Percentiles rank a stretch among this genome's conserved stretches.
Conservation (phyloP, 2,113 vertebrate species). For the Equus przewalskii region DNA sequence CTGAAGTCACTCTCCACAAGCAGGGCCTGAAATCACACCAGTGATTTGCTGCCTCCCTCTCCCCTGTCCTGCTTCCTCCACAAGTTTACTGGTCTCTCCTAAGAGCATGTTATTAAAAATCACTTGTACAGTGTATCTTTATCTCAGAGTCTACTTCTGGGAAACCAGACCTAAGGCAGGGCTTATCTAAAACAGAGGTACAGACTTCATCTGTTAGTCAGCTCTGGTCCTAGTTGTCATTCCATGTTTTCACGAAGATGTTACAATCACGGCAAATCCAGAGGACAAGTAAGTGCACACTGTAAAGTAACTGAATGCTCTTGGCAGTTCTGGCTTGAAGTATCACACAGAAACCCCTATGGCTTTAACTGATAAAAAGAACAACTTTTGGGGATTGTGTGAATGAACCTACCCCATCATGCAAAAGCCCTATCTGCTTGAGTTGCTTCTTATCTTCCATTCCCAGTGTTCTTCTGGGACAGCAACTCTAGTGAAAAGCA, state of each 20-base stretch:
- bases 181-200: not conserved
- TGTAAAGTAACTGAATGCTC: not conserved
- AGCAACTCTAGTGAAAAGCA: not conserved
- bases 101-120: not conserved
- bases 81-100: not conserved
- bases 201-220: not conserved
- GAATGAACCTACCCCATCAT: rapidly evolving
- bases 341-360: not conserved
- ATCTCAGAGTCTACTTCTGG: not conserved
- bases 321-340: not conserved
- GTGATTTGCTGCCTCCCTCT: not conserved
- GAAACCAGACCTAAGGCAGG: not conserved
- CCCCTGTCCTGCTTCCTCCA: not conserved
- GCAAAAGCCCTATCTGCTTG: not conserved
- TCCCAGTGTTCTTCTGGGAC: not conserved
- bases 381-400: not conserved
- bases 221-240: not conserved
- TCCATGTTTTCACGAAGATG: not conserved
- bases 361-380: not conserved
- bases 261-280: not conserved
- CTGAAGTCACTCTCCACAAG: not conserved
- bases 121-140: not conserved
- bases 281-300: not conserved
- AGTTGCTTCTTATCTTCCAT: not conserved
- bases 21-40: not conserved